phyloP scores from a whole-genome alignment of 2,113 vertebrate species.

The Dromiciops gliroides region DNA sequence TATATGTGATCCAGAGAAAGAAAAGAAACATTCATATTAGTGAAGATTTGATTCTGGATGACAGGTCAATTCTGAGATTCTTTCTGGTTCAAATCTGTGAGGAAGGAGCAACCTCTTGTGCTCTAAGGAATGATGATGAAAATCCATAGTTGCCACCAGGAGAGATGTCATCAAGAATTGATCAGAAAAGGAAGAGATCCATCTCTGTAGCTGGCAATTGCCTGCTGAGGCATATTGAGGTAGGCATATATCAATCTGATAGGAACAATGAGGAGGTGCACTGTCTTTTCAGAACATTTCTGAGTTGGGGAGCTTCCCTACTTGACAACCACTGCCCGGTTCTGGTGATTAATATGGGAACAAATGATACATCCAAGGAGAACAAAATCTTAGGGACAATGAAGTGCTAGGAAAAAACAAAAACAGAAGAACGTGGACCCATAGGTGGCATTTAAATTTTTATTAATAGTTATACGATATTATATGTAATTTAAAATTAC shows the following conservation, averaged over 20 bases:
- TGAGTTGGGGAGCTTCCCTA: neutral
- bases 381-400: neutral
- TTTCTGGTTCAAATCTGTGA: neutral
- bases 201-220: neutral
- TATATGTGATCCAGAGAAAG: neutral
- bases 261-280: neutral
- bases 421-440: neutral
- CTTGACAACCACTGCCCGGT: neutral
- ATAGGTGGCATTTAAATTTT: neutral
- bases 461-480: neutral
- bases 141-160: neutral
- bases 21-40: neutral
- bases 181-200: neutral
- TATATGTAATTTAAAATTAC: neutral
- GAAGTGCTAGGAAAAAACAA: neutral
- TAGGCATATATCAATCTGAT: neutral
- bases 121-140: neutral
- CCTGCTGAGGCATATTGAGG: neutral
- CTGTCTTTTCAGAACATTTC: neutral
- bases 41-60: neutral
- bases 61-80: neutral
- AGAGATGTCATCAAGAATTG: neutral
- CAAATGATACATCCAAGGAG: neutral
- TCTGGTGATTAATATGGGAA: neutral
- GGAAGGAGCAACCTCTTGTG: neutral